Evolutionary conservation across 2,113 vertebrate genomes (phyloP).

Genomic region (Solea solea): DNA sequence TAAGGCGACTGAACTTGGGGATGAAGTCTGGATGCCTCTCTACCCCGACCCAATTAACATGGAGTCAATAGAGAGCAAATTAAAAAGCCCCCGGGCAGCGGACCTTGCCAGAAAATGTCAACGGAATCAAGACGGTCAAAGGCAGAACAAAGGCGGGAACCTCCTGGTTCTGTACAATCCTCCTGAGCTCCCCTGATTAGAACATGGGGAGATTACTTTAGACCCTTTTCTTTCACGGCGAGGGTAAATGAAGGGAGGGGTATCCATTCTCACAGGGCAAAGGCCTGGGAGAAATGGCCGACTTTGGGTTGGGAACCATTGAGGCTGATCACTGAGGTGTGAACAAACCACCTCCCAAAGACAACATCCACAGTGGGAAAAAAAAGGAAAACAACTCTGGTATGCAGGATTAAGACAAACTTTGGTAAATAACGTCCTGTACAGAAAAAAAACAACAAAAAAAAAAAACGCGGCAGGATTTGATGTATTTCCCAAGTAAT

Average conservation of each 20-base stretch:
- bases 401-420: constrained; percentile 47
- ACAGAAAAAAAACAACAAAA: constrained; percentile 16
- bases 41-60: constrained; percentile 81
- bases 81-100: constrained; percentile 78
- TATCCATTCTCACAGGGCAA: constrained; percentile 73
- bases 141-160: constrained; percentile 72
- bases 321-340: constrained; percentile 75
- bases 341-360: constrained; percentile 68
- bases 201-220: constrained; percentile 73
- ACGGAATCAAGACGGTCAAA: constrained; percentile 75
- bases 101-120: constrained; percentile 72
- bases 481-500: constrained; percentile 12
- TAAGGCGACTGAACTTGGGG: constrained; percentile 74
- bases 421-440: constrained; percentile 10
- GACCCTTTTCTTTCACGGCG: constrained; percentile 61
- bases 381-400: constrained; percentile 49
- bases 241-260: constrained; percentile 72
- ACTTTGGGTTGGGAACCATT: constrained; percentile 65
- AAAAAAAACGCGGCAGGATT: constrained; percentile 7
- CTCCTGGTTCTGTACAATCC: constrained; percentile 49
- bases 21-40: constrained; percentile 76
- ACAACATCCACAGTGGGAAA: constrained; percentile 61
- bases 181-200: constrained; percentile 73
- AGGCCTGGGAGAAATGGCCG: constrained; percentile 70
- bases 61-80: constrained; percentile 84